Evolutionary conservation across 2,888 invertebrate genomes (phyloP).

Genomic region (Nomada fucata): DNA sequence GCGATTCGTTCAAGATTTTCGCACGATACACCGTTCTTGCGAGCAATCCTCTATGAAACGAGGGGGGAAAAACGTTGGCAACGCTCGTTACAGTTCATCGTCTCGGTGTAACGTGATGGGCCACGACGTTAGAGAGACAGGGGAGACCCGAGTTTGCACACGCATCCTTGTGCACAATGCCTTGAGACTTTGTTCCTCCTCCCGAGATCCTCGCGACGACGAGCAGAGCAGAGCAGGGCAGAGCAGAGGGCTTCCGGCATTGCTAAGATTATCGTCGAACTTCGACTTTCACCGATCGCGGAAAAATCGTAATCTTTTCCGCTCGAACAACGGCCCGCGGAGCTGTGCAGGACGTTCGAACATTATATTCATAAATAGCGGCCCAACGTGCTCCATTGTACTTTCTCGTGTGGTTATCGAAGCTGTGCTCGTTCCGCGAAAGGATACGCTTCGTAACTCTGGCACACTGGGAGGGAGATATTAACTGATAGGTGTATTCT

Average conservation of each 20-base stretch:
- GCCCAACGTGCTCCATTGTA: conserved; percentile 53
- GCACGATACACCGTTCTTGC: conserved; percentile 50
- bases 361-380: conserved; percentile 65
- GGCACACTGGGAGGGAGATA: conserved; percentile 26
- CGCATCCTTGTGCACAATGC: conserved; percentile 42
- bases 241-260: conserved; percentile 67
- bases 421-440: conserved; percentile 35
- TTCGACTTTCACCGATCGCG: conserved; percentile 72
- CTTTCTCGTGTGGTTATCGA: conserved; percentile 54
- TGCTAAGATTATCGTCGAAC: conserved; percentile 66
- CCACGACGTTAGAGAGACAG: conserved; percentile 33
- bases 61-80: conserved; percentile 57
- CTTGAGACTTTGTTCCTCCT: conserved; percentile 37
- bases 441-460: conserved; percentile 40
- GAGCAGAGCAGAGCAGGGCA: not conserved
- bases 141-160: not conserved
- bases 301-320: conserved; percentile 65
- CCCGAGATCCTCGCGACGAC: conserved; percentile 21
- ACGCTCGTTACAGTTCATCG: conserved; percentile 64
- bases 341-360: conserved; percentile 54
- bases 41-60: conserved; percentile 45
- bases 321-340: conserved; percentile 57
- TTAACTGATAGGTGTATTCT: conserved; percentile 45
- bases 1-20: conserved; percentile 59
- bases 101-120: conserved; percentile 59